Evolutionary conservation across 2,888 invertebrate genomes (phyloP), one percentile per base, ranked within the genome.

Genomic region (Tenthredo livida): DNA sequence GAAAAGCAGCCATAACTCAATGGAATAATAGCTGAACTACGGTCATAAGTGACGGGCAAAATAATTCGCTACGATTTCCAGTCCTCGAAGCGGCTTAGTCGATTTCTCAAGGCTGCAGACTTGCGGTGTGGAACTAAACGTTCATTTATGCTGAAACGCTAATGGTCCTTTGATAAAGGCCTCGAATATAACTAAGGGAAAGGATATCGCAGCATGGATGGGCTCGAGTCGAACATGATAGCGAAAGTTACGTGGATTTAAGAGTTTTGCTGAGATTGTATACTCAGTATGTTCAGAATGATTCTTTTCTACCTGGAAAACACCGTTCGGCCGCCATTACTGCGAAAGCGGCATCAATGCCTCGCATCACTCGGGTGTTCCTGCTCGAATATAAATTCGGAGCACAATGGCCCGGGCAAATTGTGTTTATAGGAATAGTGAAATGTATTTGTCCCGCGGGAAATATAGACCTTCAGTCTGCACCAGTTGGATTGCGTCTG

Each of bases 381-480:
- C n/a, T 70, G n/a, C 70, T 75, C 67, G 75, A 77, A 86, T 85
- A 85, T 85, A 86, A 85, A 87, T 87, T 88, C 86, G 84, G 78
- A 87, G 87, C 88, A 90, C 92, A 92, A 93, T 92, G 91, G 91
- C 89, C 89, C 85, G 89, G 73, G 91, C 89, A 93, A 93, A 93
- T 93, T 93, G 93, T 91, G 92, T 93, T 93, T 93, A 93, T 93
- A 92, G 92, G 92, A 92, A 92, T 91, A 91, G 92, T 91, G 91
- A 92, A 93, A 92, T 88, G 90, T 92, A 93, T 92, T 91, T 90
- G 90, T 91, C 93, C 92, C 92, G 86, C 87, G 92, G 93, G 93
- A 93, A 93, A 93, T 93, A 93, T 93, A 92, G 92, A 92, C 91
- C 91, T 92, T 92, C 91, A 91, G 92, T 91, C 90, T 89, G 90